phyloP scores from a whole-genome alignment of 2,797 vertebrate species.

The Ptychobarbus kaznakovi region DNA sequence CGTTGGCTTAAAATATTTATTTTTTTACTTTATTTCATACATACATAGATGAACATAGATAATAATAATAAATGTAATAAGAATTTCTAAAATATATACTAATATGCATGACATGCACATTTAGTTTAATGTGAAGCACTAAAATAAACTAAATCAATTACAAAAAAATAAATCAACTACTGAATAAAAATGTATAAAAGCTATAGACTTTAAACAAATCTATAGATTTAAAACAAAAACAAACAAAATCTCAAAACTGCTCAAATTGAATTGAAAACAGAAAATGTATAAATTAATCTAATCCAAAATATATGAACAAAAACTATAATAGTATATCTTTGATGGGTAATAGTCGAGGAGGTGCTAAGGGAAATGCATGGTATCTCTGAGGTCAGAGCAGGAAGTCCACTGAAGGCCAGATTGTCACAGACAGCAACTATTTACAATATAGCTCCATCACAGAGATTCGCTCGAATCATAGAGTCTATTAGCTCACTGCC shows the following conservation, averaged over 20 bases:
- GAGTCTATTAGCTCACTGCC: slow-evolving; percentile 1
- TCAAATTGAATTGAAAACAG: neutral
- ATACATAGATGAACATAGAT: neutral
- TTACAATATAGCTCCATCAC: neutral
- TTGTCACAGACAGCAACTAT: neutral
- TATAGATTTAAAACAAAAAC: neutral
- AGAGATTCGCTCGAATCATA: neutral
- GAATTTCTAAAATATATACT: neutral
- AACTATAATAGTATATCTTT: neutral
- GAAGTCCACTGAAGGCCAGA: neutral
- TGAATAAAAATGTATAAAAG: neutral
- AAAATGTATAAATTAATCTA: neutral
- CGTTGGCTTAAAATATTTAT: too few relatives aligned
- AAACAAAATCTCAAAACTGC: neutral
- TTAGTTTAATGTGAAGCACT: neutral
- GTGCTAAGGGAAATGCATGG: neutral
- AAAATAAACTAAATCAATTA: neutral
- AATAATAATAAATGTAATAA: neutral
- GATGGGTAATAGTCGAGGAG: neutral
- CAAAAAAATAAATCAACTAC: neutral
- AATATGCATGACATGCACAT: neutral
- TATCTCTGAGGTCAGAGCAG: neutral
- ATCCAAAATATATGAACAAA: neutral
- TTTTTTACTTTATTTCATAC: too few relatives aligned
- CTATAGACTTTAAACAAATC: neutral